Conservation (phyloP, 2,113 vertebrate species). For the Eurystomus gularis region DNA sequence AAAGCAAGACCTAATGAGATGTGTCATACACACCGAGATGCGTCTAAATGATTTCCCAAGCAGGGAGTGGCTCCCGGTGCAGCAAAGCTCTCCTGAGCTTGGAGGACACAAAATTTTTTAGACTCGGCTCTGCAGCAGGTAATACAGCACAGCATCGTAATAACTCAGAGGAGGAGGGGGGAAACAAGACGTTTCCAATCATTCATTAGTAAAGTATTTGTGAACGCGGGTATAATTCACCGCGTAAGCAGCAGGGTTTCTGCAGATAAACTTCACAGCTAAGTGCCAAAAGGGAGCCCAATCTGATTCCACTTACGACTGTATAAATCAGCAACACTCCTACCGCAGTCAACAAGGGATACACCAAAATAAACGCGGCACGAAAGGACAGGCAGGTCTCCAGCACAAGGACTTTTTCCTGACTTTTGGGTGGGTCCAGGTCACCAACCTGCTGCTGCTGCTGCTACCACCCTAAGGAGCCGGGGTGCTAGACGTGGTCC, state of each 20-base stretch:
- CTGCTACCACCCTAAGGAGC: neutral
- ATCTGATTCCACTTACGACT: slow-evolving; percentile 42
- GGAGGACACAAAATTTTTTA: slow-evolving; percentile 58
- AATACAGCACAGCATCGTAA: neutral
- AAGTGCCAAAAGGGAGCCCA: slow-evolving; percentile 51
- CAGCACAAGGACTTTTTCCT: neutral
- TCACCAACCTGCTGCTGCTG: neutral
- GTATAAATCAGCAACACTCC: slow-evolving; percentile 28
- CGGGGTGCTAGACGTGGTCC: neutral
- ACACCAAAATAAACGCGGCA: neutral
- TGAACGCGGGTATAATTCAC: slow-evolving; percentile 39
- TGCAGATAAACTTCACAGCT: slow-evolving; percentile 48
- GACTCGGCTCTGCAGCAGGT: slow-evolving; percentile 29
- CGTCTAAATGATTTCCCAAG: slow-evolving; percentile 50
- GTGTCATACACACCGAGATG: slow-evolving; percentile 45
- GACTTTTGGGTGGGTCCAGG: neutral
- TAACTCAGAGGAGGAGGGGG: slow-evolving; percentile 56
- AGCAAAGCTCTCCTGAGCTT: slow-evolving; percentile 30
- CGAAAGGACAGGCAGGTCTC: neutral
- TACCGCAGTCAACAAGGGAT: neutral
- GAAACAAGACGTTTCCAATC: slow-evolving; percentile 56
- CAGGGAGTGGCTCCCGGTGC: neutral
- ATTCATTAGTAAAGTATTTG: slow-evolving; percentile 69
- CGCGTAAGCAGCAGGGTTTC: slow-evolving; percentile 26
- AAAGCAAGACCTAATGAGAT: slow-evolving; percentile 65